Base-by-base conservation (phyloP, 2,888 invertebrate species). In the Strigamia crassipes region DNA sequence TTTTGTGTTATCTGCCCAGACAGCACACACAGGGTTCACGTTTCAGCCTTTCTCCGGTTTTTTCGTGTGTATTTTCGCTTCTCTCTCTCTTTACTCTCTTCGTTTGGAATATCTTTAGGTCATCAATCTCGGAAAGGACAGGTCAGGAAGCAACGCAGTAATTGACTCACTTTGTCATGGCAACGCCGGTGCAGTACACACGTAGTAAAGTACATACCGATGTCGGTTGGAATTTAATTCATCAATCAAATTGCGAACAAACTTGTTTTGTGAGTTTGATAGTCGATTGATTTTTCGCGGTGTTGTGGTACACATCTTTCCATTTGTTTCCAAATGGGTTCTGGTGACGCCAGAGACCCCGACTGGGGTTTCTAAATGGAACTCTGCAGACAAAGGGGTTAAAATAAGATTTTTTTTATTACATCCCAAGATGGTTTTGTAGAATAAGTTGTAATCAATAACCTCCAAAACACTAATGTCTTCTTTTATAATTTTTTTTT, bases 91-190 rank as follows among this genome's bases (percentile, higher is more conserved):
- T 73, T 73, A 12, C 73, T 73, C n/a, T 27, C 31, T 10, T 8
- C 21, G 61, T 23, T 23, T 21, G 73, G 31, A 73, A 73, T 73
- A 73, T 73, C 73, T 73, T 31, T 10, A 73, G 73, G 73, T 73
- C 73, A 73, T 73, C 73, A 73, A 73, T 73, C 73, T 73, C 73
- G 56, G 15, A 46, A 46, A 66, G 61, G 31, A 73, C 73, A 73
- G 73, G 73, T 31, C 27, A 31, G 27, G 27, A 73, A 73, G 31
- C 73, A 31, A 56, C 27, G 73, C 13, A 73, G 73, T 73, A 73
- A 73, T 73, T 73, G 73, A 73, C 73, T 73, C 73, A 10, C 73
- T 73, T 73, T 73, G 31, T 73, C 73, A 73, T 73, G 73, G 73
- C 27, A 73, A 73, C 73, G 56, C 8, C 9, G 13, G 56, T 56